A percentile compares a stretch with the other conserved stretches of the same genome.
phyloP scores from a whole-genome alignment of 2,113 vertebrate genomes.

The Perca fluviatilis region DNA sequence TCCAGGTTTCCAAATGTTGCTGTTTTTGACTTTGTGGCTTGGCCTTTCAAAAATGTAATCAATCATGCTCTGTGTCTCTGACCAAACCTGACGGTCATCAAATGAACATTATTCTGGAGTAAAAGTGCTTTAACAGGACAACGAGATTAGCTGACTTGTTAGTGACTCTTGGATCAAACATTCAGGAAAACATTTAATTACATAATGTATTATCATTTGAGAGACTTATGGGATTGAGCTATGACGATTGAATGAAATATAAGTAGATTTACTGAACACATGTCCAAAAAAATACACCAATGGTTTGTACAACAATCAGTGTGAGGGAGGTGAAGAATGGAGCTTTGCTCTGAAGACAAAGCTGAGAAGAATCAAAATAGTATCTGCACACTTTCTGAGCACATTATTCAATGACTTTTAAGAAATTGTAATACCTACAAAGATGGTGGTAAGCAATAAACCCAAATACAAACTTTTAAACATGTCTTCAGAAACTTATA shows the following conservation, averaged over 20 bases:
- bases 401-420: too few relatives aligned
- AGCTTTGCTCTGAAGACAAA: neutral
- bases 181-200: neutral
- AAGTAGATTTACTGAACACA: constrained; percentile 1
- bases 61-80: neutral
- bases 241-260: constrained; percentile 9
- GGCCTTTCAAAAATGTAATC: constrained; percentile 2
- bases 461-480: neutral
- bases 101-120: constrained; percentile 1
- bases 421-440: neutral
- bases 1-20: neutral
- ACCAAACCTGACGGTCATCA: neutral
- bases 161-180: constrained; percentile 11
- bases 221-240: neutral
- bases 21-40: constrained; percentile 20
- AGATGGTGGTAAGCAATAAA: neutral
- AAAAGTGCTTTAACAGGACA: constrained; percentile 16
- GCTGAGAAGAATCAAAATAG: neutral
- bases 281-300: neutral
- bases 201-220: constrained; percentile 17
- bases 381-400: neutral
- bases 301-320: constrained; percentile 8
- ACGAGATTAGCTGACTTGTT: neutral
- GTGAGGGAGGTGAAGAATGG: neutral
- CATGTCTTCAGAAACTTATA: neutral